Conservation (phyloP, 1,140 invertebrate genomes). For the Scaptomyza hsui region DNA sequence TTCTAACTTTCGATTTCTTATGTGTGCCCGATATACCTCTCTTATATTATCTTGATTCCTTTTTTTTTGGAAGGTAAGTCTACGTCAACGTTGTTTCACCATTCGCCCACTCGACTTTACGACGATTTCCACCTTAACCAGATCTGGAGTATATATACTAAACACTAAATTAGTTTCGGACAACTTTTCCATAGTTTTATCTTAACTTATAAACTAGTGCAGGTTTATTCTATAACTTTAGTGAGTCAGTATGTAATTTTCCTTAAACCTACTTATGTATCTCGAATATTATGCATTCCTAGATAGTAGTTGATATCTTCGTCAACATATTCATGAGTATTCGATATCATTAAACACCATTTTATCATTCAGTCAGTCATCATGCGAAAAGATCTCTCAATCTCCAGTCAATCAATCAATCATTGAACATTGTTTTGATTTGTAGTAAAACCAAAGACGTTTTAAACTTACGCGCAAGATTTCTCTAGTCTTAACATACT, state of each 20-base stretch:
- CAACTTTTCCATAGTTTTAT: background rate
- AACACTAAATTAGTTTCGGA: background rate
- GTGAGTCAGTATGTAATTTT: slow-evolving; percentile 35
- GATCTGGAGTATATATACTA: background rate
- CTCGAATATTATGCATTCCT: slow-evolving; percentile 22
- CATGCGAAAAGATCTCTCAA: background rate
- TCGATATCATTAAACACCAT: slow-evolving; percentile 20
- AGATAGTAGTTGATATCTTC: slow-evolving; percentile 13
- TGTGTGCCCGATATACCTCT: slow-evolving; percentile 9
- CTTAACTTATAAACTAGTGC: slow-evolving; percentile 51
- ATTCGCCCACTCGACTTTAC: slow-evolving; percentile 4
- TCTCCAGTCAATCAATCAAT: slow-evolving; percentile 23
- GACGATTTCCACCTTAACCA: background rate
- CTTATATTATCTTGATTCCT: slow-evolving; percentile 11
- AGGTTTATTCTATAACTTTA: slow-evolving; percentile 59
- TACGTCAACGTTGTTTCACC: slow-evolving; percentile 24
- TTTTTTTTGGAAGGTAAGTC: slow-evolving; percentile 38
- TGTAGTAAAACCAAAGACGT: slow-evolving; percentile 31
- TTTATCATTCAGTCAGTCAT: slow-evolving; percentile 20
- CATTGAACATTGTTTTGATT: slow-evolving; percentile 31
- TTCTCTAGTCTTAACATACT: slow-evolving; percentile 33
- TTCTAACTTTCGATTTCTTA: slow-evolving; percentile 6
- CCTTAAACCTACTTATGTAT: slow-evolving; percentile 19
- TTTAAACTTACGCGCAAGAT: slow-evolving; percentile 11
- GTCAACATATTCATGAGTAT: slow-evolving; percentile 6